Evolutionary conservation across 2,888 invertebrate genomes (phyloP).

Genomic region (Drosophila atripex): DNA sequence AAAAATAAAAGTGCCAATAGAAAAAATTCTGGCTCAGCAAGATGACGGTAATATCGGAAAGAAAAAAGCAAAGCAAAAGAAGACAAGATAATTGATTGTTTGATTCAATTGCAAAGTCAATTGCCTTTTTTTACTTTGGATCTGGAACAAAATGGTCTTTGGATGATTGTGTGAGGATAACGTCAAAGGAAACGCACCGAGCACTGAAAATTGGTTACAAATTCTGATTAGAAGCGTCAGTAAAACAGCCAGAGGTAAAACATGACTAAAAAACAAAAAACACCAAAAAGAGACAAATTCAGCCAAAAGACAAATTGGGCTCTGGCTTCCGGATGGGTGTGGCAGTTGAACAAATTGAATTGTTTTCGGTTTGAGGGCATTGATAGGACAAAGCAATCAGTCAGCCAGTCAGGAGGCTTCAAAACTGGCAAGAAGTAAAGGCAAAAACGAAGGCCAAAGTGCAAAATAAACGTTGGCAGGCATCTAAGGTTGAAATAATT

Average conservation of each 20-base stretch:
- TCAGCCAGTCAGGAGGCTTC: constrained; percentile 49
- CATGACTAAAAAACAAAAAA: constrained; percentile 19
- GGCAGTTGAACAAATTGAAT: constrained; percentile 71
- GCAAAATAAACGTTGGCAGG: constrained; percentile 42
- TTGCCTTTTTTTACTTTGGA: constrained; percentile 50
- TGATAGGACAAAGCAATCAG: constrained; percentile 79
- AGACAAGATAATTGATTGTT: constrained; percentile 78
- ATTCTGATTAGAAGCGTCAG: constrained; percentile 75
- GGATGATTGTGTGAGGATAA: constrained; percentile 63
- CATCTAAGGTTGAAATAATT: constrained; percentile 56
- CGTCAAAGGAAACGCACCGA: constrained; percentile 72
- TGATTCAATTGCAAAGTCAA: constrained; percentile 78
- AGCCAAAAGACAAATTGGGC: constrained; percentile 40
- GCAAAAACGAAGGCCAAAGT: constrained; percentile 18
- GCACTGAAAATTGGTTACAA: constrained; percentile 74
- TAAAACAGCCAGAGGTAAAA: constrained; percentile 57
- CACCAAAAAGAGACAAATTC: constrained; percentile 13
- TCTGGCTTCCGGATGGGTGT: constrained; percentile 48
- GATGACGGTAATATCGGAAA: constrained; percentile 19
- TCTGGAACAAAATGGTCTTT: constrained; percentile 33
- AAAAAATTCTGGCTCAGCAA: constrained; percentile 8
- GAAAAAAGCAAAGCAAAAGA: constrained; percentile 32
- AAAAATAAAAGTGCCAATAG: constrained; percentile 25
- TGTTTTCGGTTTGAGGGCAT: constrained; percentile 62
- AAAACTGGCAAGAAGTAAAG: constrained; percentile 32